Base-by-base conservation (phyloP, 2,113 vertebrate species). In the Rousettus leschenaultii region DNA sequence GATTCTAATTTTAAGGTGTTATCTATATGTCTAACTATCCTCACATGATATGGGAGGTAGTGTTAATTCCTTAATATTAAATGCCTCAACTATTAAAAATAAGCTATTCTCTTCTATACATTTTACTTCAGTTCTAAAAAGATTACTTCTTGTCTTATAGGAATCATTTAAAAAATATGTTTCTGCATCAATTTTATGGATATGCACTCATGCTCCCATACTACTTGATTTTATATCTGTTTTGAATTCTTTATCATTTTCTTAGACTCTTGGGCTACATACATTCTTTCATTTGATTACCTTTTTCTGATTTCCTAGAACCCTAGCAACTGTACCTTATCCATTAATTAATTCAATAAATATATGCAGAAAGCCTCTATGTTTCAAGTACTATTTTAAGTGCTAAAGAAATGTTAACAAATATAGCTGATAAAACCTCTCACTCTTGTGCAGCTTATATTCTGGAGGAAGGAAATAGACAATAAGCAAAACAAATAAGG, bases 161-260 rank as follows among this genome's bases (percentile, higher is more conserved):
- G 6, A 95, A 83, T 87, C 7, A 51, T 30, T 35, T 19, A 5
- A 51, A 55, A 79, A 74, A 40, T 63, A 43, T 22, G 40, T 80
- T 82, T 55, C 21, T n/a, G 5, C 7, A 66, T 77, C 0, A 78
- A 3, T 73, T 61, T 83, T 74, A 24, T 30, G 33, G 10, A n/a
- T 84, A 33, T 78, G 2, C 3, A 28, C 28, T 16, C 28, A 66
- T 74, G 10, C 6, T 78, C 48, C 48, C 0, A 9, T n/a, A 12
- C 6, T 74, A 5, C 38, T 61, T 40, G 59, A 66, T 57, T 82
- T 55, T 73, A 53, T 71, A 53, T 1, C 33, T 92, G 1, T 3
- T 38, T 86, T 93, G 91, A 83, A 73, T 87, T 86, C 38, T 35
- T 26, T 19, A 87, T 2, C 1, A 45, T 70, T 89, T 10, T 48